Percentiles rank a stretch among this genome's conserved stretches.
These are phyloP conservation scores for Arremon brunneinucha DNA, from an alignment of 2,797 vertebrate genomes.

Conservation along the genomic window DNA sequence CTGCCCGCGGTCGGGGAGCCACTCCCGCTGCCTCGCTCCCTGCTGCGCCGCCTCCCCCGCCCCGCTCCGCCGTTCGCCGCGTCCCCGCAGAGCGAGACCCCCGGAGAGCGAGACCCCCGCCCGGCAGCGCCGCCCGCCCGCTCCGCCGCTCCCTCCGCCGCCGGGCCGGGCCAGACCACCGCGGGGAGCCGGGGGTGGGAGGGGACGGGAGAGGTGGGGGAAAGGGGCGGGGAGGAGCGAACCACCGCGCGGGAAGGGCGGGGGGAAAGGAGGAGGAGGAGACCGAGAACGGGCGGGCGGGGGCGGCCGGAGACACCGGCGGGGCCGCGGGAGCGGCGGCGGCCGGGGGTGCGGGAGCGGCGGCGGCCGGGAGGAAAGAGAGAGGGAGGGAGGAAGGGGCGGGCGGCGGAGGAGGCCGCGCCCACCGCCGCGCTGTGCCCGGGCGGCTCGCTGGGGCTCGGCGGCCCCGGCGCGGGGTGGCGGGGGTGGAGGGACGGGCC, in stretches of 20 bases:
- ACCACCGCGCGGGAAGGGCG: not conserved
- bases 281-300: not conserved
- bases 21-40: not conserved
- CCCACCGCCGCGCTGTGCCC: not conserved
- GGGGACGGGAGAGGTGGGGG: not conserved
- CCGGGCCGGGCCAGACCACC: slow-evolving; percentile 46
- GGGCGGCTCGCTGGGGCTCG: not conserved
- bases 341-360: not conserved
- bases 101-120: not conserved
- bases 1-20: slow-evolving; percentile 46
- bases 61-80: not conserved
- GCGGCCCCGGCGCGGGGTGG: not conserved
- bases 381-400: not conserved
- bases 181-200: not conserved
- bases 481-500: not conserved
- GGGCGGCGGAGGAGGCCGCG: not conserved
- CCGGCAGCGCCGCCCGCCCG: not conserved
- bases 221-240: not conserved
- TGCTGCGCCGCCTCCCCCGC: not conserved
- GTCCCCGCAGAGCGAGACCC: not conserved
- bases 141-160: not conserved
- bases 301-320: not conserved
- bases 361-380: not conserved
- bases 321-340: not conserved
- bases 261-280: not conserved